Conservation (phyloP, 2,113 vertebrate species). For the Salvelinus sp. region DNA sequence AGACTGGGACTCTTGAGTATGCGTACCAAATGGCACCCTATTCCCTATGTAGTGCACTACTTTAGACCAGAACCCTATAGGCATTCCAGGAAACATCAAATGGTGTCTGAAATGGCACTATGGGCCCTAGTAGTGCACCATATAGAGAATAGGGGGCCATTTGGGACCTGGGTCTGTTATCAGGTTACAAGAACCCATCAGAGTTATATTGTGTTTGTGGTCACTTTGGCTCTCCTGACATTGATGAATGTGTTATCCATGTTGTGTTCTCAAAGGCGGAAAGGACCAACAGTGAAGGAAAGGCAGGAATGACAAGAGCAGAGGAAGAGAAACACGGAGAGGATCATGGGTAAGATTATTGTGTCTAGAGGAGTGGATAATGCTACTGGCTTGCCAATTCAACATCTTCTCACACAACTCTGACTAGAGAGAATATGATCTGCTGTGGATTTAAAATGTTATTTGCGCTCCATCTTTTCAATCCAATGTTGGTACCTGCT, state of each 20-base stretch:
- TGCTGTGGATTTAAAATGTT: no score
- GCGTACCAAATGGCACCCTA: no score
- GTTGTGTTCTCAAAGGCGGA: conserved; percentile 49
- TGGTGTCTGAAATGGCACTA: neutral
- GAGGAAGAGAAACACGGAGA: conserved; percentile 51
- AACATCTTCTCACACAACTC: neutral
- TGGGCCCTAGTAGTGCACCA: neutral
- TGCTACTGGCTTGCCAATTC: neutral
- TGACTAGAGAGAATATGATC: neutral
- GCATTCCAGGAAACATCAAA: no score
- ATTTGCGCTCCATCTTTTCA: neutral
- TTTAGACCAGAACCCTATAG: neutral
- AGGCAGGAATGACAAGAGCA: conserved; percentile 22
- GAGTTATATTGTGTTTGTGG: neutral
- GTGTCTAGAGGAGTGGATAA: conserved; percentile 1
- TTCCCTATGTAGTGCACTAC: no score
- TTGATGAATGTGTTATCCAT: neutral
- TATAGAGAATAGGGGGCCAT: no score
- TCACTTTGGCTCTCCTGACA: neutral
- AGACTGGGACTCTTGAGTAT: neutral
- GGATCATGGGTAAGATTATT: conserved; percentile 66
- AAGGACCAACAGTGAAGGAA: conserved; percentile 35
- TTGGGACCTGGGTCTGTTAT: no score
- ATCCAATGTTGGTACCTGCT: neutral
- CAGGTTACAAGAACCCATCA: neutral